Base-by-base conservation (phyloP, 2,888 invertebrate species). In the Megamerina dolium region DNA sequence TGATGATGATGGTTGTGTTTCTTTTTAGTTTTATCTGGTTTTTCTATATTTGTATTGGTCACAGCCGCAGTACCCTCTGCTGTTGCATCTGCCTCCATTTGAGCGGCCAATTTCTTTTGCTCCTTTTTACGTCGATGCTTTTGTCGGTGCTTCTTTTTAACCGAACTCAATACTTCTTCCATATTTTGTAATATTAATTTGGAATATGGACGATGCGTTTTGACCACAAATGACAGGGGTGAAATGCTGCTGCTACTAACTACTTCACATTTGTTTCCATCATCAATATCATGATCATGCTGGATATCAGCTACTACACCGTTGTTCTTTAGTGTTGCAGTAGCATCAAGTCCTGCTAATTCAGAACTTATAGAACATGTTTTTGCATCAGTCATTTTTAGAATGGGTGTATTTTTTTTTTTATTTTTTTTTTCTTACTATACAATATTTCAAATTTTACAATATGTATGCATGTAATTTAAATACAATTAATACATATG, bases 151-250 rank as follows among this genome's bases (percentile, higher is more conserved):
- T 69, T 69, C 36, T 66, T 65, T 45, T 68, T 71, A 2, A 68
- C 69, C 1, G 68, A 64, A 41, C 66, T 62, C 2, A 71, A 54
- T 2, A 71, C 71, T 38, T 68, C 68, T 42, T 68, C 69, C 71
- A 71, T 71, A 44, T 70, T 71, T 45, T 68, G 66, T 27, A 66
- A 43, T 31, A 69, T 69, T 8, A 66, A 41, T 45, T 66, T 70
- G 5, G 67, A 69, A 37, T 69, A 60, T 37, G 63, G 58, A 43
- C 64, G 65, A 41, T 65, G 60, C 26, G 61, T 62, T 29, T 63
- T 59, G 3, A 66, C 46, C 18, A 67, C 54, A 41, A 60, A 64
- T 2, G 60, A 41, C 10, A 47, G 19, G 31, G 46, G 19, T 19
- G 36, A 40, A 19, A 38, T 37, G 36, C 35, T 33, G 16, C n/a